Conservation (phyloP, 2,888 invertebrate genomes). For the Erebia palarica region DNA sequence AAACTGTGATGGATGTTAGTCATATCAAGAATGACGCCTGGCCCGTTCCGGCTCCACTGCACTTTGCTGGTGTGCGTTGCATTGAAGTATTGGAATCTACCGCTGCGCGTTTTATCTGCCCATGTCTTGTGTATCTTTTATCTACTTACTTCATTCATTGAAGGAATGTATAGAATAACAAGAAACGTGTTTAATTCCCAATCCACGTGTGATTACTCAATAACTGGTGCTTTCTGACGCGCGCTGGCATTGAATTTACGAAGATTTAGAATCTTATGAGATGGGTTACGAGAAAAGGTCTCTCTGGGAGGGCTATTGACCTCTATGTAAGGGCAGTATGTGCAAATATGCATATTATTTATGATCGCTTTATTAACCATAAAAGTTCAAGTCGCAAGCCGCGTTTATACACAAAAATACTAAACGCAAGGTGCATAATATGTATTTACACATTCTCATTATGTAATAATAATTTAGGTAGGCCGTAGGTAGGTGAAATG, state of each 20-base stretch:
- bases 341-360: not conserved
- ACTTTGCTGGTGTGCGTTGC: not conserved
- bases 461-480: no score
- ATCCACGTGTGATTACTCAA: not conserved
- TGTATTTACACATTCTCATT: no score
- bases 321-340: not conserved
- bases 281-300: not conserved
- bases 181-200: not conserved
- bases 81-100: not conserved
- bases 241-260: not conserved
- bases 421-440: no score
- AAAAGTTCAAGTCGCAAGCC: not conserved
- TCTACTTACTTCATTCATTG: not conserved
- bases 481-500: no score
- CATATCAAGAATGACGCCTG: no score
- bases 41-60: not conserved
- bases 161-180: not conserved
- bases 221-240: slow-evolving; percentile 5
- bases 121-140: not conserved
- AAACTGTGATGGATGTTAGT: no score
- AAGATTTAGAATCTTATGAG: not conserved
- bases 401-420: not conserved
- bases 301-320: not conserved
- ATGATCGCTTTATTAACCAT: no score
- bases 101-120: not conserved